Conservation (phyloP, 2,113 vertebrate species). For the Procavia capensis region DNA sequence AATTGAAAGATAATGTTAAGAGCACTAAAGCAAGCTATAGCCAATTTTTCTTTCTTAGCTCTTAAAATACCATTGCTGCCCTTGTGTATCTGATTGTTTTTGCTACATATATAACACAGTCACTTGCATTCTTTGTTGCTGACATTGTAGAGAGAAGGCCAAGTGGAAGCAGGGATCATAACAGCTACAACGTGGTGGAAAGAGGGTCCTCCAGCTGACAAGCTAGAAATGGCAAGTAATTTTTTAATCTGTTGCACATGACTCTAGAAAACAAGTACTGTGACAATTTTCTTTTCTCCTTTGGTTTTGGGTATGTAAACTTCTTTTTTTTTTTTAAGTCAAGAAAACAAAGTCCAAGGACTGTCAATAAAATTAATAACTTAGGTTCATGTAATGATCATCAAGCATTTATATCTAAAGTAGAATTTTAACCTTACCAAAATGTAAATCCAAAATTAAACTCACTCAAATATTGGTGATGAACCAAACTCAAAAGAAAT, state of each 20-base stretch:
- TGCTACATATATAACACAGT: neutral
- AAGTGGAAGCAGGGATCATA: constrained; percentile 93
- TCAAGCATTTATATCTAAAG: neutral
- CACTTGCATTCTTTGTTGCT: constrained; percentile 47
- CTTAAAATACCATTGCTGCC: neutral
- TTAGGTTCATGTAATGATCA: constrained; percentile 7
- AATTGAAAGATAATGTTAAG: constrained; percentile 38
- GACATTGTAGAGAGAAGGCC: constrained; percentile 92
- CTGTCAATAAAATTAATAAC: constrained; percentile 22
- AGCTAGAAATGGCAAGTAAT: constrained; percentile 88
- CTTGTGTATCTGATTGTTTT: neutral
- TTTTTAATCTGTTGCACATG: neutral
- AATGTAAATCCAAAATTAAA: neutral
- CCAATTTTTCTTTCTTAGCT: neutral
- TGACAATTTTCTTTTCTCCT: neutral
- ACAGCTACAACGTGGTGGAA: constrained; percentile 90
- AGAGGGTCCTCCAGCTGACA: constrained; percentile 73
- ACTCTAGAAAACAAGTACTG: neutral
- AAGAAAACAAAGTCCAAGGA: neutral
- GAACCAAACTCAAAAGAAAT: neutral
- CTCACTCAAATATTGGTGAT: neutral
- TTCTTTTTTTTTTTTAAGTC: neutral
- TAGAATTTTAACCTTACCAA: constrained; percentile 31
- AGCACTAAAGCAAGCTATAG: constrained; percentile 3
- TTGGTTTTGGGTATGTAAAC: neutral